These are phyloP conservation scores for Cacoxenus indagator DNA, from an alignment of 2,888 invertebrate genomes.

Conservation along the genomic window DNA sequence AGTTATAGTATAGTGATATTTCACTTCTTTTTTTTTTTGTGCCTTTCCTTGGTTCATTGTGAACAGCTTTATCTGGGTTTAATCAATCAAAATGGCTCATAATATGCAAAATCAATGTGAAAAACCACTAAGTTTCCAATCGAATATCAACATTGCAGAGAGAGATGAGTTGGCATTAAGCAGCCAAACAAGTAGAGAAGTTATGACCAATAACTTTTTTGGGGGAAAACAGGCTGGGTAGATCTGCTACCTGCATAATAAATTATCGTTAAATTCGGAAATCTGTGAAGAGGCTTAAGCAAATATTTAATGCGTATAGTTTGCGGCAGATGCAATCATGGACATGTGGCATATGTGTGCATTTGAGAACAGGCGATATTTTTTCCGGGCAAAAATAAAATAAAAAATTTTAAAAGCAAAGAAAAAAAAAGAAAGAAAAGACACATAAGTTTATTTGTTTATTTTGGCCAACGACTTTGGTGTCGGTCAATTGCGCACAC, in stretches of 20 bases:
- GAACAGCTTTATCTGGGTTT: background rate
- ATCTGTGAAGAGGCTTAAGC: slow-evolving; percentile 1
- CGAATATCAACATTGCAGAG: background rate
- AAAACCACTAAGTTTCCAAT: slow-evolving; percentile 5
- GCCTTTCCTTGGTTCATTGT: too few relatives aligned
- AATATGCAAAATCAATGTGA: slow-evolving; percentile 12
- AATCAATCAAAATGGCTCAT: slow-evolving; percentile 5
- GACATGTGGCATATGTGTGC: too few relatives aligned
- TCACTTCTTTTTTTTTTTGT: too few relatives aligned
- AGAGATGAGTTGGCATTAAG: background rate
- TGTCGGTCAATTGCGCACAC: slow-evolving; percentile 25
- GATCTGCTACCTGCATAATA: slow-evolving; percentile 10
- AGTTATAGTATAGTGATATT: too few relatives aligned
- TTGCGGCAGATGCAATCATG: background rate
- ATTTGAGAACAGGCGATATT: too few relatives aligned
- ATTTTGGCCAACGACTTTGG: slow-evolving; percentile 1
- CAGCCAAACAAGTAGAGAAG: background rate
- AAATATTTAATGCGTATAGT: background rate
- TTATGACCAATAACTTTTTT: slow-evolving; percentile 18
- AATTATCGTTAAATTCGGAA: slow-evolving; percentile 2
- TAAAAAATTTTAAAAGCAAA: too few relatives aligned
- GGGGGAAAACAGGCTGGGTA: background rate
- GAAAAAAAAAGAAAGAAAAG: slow-evolving; percentile 5
- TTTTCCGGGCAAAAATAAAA: too few relatives aligned
- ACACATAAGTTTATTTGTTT: slow-evolving; percentile 17